A percentile compares a stretch with the other conserved stretches of the same genome.
Conservation (phyloP, 1,140 invertebrate genomes). For the Bicyclus anynana region DNA sequence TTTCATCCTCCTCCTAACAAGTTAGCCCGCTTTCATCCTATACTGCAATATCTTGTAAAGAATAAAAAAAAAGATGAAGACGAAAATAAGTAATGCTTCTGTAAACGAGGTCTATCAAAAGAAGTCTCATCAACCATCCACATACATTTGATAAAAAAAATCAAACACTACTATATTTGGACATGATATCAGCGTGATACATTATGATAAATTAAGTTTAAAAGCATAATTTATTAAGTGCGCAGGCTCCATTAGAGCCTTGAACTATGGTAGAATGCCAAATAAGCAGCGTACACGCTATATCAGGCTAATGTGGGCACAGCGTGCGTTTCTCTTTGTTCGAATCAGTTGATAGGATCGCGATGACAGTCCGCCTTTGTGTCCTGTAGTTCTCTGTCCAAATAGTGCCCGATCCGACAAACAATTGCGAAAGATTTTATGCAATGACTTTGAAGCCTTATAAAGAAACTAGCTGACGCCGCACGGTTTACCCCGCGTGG, state of each 20-base stretch:
- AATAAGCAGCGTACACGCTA: constrained; percentile 45
- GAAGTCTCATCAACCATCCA: no score
- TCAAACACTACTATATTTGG: background rate
- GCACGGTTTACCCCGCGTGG: no score
- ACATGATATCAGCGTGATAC: background rate
- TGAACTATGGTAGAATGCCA: constrained; percentile 48
- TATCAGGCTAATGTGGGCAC: constrained; percentile 38
- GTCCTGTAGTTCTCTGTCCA: background rate
- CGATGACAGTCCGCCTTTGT: background rate
- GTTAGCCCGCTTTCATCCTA: no score
- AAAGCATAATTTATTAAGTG: constrained; percentile 12
- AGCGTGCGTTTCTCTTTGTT: constrained; percentile 12
- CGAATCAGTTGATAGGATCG: background rate
- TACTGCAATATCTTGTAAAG: no score
- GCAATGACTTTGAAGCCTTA: no score
- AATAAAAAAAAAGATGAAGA: no score
- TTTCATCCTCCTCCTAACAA: no score
- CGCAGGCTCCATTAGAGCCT: constrained; percentile 28
- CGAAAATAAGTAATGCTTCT: no score
- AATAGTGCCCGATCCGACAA: background rate
- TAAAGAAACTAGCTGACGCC: no score
- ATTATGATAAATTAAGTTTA: constrained; percentile 2
- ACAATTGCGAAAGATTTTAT: no score
- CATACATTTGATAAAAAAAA: no score
- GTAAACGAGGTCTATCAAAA: no score